phyloP scores from a whole-genome alignment of 2,888 invertebrate species.

The Ophonus ardosiacus region DNA sequence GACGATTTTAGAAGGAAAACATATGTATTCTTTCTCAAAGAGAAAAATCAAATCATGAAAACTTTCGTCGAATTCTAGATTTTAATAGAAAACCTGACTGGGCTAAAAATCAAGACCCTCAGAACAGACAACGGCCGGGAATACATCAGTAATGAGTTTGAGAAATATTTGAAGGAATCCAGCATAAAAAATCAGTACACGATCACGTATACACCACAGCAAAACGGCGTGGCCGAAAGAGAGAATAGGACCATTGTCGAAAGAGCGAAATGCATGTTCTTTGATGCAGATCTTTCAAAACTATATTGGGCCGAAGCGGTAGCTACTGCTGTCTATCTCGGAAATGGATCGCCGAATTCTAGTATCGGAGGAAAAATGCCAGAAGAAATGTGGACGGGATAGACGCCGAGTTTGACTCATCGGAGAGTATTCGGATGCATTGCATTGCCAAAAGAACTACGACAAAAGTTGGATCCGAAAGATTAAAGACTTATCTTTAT shows the following conservation, averaged over 20 bases:
- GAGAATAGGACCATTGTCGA: not conserved
- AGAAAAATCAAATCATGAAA: slow-evolving; percentile 65
- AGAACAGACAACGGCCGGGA: slow-evolving; percentile 67
- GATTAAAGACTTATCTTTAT: slow-evolving; percentile 64
- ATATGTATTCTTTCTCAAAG: slow-evolving; percentile 65
- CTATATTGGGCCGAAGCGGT: not conserved
- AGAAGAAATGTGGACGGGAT: slow-evolving; percentile 55
- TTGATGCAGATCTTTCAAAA: not conserved
- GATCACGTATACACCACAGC: slow-evolving; percentile 68
- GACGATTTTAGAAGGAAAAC: slow-evolving; percentile 64
- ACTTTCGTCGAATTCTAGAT: slow-evolving; percentile 66
- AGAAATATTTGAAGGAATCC: slow-evolving; percentile 44
- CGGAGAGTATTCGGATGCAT: slow-evolving; percentile 64
- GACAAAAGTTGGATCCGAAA: slow-evolving; percentile 65
- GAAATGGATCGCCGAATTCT: not conserved
- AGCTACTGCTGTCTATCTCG: not conserved
- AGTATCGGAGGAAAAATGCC: slow-evolving; percentile 55
- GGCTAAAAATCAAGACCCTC: slow-evolving; percentile 65
- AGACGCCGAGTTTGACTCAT: slow-evolving; percentile 68
- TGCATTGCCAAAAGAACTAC: slow-evolving; percentile 60
- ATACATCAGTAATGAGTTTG: slow-evolving; percentile 62
- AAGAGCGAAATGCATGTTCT: not conserved
- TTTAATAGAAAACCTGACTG: slow-evolving; percentile 66
- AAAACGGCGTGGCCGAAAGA: slow-evolving; percentile 69
- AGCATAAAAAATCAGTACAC: slow-evolving; percentile 37